A percentile compares a stretch with the other conserved stretches of the same genome.
These are phyloP conservation scores for Drosophila tsacasi DNA, from an alignment of 1,140 invertebrate species.

Conservation along the genomic window DNA sequence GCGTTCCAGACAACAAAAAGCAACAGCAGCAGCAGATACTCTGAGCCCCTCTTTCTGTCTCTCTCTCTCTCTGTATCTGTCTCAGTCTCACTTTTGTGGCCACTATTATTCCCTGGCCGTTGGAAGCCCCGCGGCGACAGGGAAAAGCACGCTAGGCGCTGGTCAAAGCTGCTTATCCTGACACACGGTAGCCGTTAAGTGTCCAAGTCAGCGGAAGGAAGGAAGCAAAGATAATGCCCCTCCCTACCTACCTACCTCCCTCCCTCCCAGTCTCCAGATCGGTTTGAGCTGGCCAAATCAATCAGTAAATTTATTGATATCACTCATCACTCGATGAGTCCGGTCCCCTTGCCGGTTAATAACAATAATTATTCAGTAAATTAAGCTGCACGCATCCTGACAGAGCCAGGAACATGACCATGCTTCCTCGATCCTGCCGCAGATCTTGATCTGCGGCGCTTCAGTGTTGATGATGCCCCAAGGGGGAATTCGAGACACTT, in stretches of 20 bases:
- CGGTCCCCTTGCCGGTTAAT: slow-evolving; percentile 41
- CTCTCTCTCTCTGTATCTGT: too few species aligned
- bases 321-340: slow-evolving; percentile 23
- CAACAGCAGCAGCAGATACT: slow-evolving; percentile 30
- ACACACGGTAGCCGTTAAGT: slow-evolving; percentile 72
- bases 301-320: slow-evolving; percentile 68
- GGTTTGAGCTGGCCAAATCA: slow-evolving; percentile 42
- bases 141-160: slow-evolving; percentile 76
- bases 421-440: neutral
- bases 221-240: slow-evolving; percentile 32
- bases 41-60: neutral
- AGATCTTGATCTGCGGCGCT: slow-evolving; percentile 29
- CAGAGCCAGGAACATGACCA: neutral
- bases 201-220: slow-evolving; percentile 49
- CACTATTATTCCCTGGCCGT: neutral
- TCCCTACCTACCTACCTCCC: too few species aligned
- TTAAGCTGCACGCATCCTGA: slow-evolving; percentile 58
- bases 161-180: slow-evolving; percentile 68
- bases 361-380: slow-evolving; percentile 74
- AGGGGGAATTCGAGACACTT: slow-evolving; percentile 1
- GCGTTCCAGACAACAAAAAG: slow-evolving; percentile 65
- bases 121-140: slow-evolving; percentile 68
- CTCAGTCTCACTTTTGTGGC: too few species aligned
- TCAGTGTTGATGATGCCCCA: slow-evolving; percentile 36
- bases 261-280: too few species aligned